Base-by-base conservation (phyloP, 2,113 vertebrate genomes). In the Oostethus manadensis region DNA sequence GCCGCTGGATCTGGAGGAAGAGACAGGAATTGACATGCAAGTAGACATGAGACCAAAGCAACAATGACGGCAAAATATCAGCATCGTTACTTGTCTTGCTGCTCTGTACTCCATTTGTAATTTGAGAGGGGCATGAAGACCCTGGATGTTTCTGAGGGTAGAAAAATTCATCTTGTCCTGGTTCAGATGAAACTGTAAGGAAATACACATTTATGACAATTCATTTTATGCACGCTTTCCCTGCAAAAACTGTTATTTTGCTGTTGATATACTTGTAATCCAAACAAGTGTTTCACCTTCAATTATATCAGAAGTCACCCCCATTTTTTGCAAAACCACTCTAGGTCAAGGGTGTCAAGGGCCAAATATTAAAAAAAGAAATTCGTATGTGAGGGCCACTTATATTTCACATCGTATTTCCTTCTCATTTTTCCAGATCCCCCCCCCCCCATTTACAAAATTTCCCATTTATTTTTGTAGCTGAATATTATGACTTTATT, bases 51-150 rank as follows among this genome's bases (percentile, higher is more conserved):
- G 10, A 23, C 43, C 15, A 16, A 3, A 20, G n/a, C 0, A 2
- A 1, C 18, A 16, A 23, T 4, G 6, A 9, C 6, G 0, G n/a
- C 15, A 10, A 18, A 48, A 3, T 6, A 16, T 33, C 18, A 47
- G n/a, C 29, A 38, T 18, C 10, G 10, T 51, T 66, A 96, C 94
- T 93, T 95, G 94, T 84, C 91, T 91, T 17, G 90, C 93, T 40
- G 95, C 94, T 73, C 89, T 93, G 84, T 94, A 94, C 79, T 98
- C 97, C 94, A 98, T 97, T 79, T 97, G 94, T 51, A 97, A 79
- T 77, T 97, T 97, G 21, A 97, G 88, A 0, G 96, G 92, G 10
- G 94, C 94, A 10, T 94, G 94, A 2, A 95, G 86, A 71, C 94
- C 95, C 87, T 96, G 97, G 79, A 96, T 97, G 77, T 95, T 97